Percentiles rank a stretch among this genome's conserved stretches.
phyloP scores from a whole-genome alignment of 2,113 vertebrate species.

The Brevimyrus niger region DNA sequence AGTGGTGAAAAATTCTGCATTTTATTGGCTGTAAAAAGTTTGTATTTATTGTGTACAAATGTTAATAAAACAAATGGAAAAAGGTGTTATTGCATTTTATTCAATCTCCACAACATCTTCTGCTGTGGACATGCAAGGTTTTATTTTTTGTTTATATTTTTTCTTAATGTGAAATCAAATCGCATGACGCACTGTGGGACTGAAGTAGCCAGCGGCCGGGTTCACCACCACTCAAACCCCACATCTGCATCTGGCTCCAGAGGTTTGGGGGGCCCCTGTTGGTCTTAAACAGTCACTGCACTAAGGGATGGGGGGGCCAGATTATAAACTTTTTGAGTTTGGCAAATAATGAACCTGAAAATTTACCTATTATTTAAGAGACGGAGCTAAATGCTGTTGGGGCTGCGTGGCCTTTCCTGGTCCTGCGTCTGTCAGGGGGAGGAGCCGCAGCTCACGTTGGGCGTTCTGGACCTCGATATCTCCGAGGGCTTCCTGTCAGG shows the following conservation, averaged over 20 bases:
- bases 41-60: constrained; percentile 99
- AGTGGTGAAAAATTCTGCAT: constrained; percentile 69
- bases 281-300: not conserved
- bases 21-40: constrained; percentile 96
- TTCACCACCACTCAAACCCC: not conserved
- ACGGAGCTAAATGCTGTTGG: not conserved
- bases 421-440: not conserved
- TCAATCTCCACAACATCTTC: not conserved
- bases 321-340: not conserved
- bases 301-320: not conserved
- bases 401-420: not conserved
- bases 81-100: constrained; percentile 15
- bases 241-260: not conserved
- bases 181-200: not conserved
- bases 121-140: not conserved
- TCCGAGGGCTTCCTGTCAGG: constrained; percentile 43
- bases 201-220: not conserved
- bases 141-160: not conserved
- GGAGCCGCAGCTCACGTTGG: not conserved
- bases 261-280: not conserved
- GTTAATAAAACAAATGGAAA: constrained; percentile 77
- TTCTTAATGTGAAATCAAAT: too few species aligned
- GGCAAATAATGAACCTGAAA: not conserved
- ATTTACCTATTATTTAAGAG: not conserved
- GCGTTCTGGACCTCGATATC: not conserved